Conservation (phyloP, 2,113 vertebrate genomes). For the Uria aalge region DNA sequence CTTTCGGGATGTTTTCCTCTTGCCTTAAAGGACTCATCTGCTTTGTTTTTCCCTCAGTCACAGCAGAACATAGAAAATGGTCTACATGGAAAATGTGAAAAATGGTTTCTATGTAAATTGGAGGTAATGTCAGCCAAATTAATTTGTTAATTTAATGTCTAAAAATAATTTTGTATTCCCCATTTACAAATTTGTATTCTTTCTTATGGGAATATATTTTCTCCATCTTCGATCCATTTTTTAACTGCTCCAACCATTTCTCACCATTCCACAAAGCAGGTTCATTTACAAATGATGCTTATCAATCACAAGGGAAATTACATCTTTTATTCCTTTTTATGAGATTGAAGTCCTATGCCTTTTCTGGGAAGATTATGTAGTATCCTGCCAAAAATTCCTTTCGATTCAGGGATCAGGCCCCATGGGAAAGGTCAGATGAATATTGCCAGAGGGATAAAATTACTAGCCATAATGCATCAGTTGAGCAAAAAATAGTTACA, state of each 20-base stretch:
- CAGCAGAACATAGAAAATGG: background rate
- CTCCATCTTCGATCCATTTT: background rate
- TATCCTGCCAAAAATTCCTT: background rate
- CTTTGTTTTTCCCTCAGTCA: slow-evolving; percentile 33
- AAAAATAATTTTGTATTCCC: background rate
- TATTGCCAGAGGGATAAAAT: background rate
- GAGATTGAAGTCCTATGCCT: background rate
- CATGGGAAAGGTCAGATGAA: background rate
- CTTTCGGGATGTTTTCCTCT: slow-evolving; percentile 4
- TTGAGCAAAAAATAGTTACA: background rate
- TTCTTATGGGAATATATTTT: background rate
- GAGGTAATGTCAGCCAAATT: slow-evolving; percentile 20
- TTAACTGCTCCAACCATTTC: background rate
- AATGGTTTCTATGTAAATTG: slow-evolving; percentile 32
- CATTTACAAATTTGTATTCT: background rate
- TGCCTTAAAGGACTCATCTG: slow-evolving; percentile 32
- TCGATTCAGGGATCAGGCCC: background rate
- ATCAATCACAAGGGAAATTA: background rate
- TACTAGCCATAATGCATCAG: background rate
- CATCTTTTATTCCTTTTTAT: background rate
- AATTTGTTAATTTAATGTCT: slow-evolving; percentile 29
- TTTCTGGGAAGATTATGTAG: background rate
- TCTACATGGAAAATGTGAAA: background rate
- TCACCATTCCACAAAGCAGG: background rate
- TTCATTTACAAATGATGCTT: slow-evolving; percentile 22